phyloP scores from a whole-genome alignment of 2,797 vertebrate genomes.

The Oreonectes daqikongensis region DNA sequence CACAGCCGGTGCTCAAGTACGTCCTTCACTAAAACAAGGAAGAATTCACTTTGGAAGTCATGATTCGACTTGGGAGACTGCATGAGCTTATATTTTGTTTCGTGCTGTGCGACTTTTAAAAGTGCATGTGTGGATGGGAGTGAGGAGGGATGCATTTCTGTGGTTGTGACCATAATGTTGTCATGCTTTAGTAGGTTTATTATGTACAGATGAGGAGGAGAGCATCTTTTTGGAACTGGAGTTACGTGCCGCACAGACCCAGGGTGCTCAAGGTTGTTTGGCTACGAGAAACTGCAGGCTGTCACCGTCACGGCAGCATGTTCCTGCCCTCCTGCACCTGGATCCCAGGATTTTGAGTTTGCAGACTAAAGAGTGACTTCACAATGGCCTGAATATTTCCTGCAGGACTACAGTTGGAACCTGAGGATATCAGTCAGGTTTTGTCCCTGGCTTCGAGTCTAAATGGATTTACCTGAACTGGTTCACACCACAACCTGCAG shows the following conservation, averaged over 20 bases:
- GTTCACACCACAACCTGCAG: constrained; percentile 71
- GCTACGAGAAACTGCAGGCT: constrained; percentile 79
- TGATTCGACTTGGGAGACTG: constrained; percentile 7
- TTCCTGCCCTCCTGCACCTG: constrained; percentile 75
- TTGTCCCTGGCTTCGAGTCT: constrained; percentile 71
- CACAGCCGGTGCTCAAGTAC: constrained; percentile 58
- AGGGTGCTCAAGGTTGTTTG: constrained; percentile 76
- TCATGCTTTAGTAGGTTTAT: constrained; percentile 62
- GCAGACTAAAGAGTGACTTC: constrained; percentile 55
- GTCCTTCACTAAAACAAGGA: constrained; percentile 10
- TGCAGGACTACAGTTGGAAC: constrained; percentile 69
- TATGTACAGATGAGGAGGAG: constrained; percentile 86
- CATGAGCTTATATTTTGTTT: not conserved
- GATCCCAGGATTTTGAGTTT: constrained; percentile 74
- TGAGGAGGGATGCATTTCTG: constrained; percentile 71
- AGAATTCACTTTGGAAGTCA: constrained; percentile 11
- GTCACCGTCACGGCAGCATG: constrained; percentile 73
- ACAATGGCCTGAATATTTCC: constrained; percentile 71
- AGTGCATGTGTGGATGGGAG: constrained; percentile 11
- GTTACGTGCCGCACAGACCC: constrained; percentile 27
- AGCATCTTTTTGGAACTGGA: constrained; percentile 79
- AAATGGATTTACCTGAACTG: constrained; percentile 85
- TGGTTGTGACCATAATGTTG: constrained; percentile 71
- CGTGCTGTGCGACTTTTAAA: constrained; percentile 11
- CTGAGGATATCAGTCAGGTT: constrained; percentile 67